phyloP scores from a whole-genome alignment of 2,797 vertebrate genomes.

The Chromis chromis region DNA sequence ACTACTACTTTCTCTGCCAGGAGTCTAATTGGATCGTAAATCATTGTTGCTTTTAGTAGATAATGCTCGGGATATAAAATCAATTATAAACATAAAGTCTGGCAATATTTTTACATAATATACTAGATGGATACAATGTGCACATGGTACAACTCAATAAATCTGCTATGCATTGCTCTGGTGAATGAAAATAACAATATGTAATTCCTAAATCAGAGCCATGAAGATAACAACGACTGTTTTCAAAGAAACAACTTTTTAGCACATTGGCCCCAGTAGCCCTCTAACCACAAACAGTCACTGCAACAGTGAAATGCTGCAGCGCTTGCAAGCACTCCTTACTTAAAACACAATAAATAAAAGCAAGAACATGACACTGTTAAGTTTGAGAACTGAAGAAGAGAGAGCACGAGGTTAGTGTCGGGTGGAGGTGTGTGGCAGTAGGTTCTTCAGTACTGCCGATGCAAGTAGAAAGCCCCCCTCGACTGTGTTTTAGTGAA shows the following conservation, averaged over 20 bases:
- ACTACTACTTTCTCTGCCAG: slow-evolving; percentile 57
- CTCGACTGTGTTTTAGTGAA: slow-evolving; percentile 68
- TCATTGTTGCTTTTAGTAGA: slow-evolving; percentile 48
- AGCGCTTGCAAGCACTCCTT: background rate
- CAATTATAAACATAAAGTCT: slow-evolving; percentile 43
- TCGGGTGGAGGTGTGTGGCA: slow-evolving; percentile 7
- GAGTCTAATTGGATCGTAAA: slow-evolving; percentile 64
- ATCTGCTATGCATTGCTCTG: slow-evolving; percentile 19
- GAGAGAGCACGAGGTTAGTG: slow-evolving; percentile 12
- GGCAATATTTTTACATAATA: slow-evolving; percentile 34
- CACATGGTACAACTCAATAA: slow-evolving; percentile 20
- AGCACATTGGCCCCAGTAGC: slow-evolving; percentile 11
- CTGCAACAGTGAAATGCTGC: slow-evolving; percentile 10
- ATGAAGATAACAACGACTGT: slow-evolving; percentile 5
- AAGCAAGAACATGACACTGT: slow-evolving; percentile 9
- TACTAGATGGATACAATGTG: slow-evolving; percentile 17
- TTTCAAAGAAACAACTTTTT: slow-evolving; percentile 48
- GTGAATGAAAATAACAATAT: slow-evolving; percentile 16
- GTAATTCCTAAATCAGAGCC: slow-evolving; percentile 23
- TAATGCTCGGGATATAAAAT: slow-evolving; percentile 45
- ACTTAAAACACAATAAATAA: slow-evolving; percentile 19
- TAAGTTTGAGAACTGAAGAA: slow-evolving; percentile 12
- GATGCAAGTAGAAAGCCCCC: slow-evolving; percentile 25
- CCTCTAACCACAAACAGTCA: slow-evolving; percentile 31
- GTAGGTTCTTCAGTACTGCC: slow-evolving; percentile 25